These are phyloP conservation scores for Tuberolachnus salignus DNA, from an alignment of 2,888 invertebrate species.

Conservation along the genomic window DNA sequence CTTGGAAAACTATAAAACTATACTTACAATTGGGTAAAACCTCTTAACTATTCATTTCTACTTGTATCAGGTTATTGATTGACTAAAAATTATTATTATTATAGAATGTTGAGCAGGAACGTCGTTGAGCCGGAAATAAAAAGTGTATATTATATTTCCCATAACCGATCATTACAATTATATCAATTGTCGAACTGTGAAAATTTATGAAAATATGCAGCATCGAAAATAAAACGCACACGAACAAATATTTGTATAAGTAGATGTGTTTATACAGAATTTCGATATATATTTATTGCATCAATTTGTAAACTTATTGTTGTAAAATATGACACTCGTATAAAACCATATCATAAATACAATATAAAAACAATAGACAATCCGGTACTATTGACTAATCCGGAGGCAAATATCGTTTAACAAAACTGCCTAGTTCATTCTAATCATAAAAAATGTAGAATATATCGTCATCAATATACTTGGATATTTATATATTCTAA, in stretches of 20 bases:
- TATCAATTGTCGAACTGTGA: neutral
- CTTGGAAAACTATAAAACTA: conserved; percentile 26
- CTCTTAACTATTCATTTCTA: neutral
- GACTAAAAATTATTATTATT: neutral
- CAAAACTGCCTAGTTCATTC: too few relatives aligned
- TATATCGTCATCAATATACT: too few relatives aligned
- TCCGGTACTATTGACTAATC: too few relatives aligned
- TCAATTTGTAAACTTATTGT: neutral
- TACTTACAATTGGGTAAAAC: conserved; percentile 28
- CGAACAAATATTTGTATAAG: too few relatives aligned
- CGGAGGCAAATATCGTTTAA: too few relatives aligned
- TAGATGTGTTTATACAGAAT: too few relatives aligned
- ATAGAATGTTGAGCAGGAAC: conserved; percentile 1
- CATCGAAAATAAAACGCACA: neutral
- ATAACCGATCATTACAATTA: neutral
- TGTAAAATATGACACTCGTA: too few relatives aligned
- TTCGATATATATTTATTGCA: neutral
- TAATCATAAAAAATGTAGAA: too few relatives aligned
- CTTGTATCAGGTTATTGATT: neutral
- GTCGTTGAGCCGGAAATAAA: neutral
- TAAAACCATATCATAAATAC: too few relatives aligned
- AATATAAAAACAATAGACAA: too few relatives aligned
- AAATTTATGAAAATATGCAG: neutral
- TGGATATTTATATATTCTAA: too few relatives aligned
- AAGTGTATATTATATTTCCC: conserved; percentile 17